Base-by-base conservation (phyloP, 2,797 vertebrate genomes). In the Lutjanus campechanus region DNA sequence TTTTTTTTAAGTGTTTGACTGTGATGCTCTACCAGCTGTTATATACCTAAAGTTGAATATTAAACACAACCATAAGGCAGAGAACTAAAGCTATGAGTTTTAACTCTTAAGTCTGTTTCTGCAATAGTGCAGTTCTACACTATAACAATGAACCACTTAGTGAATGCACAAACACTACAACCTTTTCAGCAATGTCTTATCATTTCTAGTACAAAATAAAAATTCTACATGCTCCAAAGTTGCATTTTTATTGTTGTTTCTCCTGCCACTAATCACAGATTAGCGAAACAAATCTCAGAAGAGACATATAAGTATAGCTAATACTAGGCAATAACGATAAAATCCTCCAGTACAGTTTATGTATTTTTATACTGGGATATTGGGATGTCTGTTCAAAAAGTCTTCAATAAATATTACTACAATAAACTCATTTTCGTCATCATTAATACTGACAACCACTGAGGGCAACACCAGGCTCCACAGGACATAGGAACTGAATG, bases 161-260 rank as follows among this genome's bases (percentile, higher is more conserved):
- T 41, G 19, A 79, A 59, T 40, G 44, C 44, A 49, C 69, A 79
- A 16, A 8, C 4, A 40, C 25, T 19, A 49, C 25, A 43, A 54
- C 9, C 7, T 60, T 51, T 60, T 44, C 40, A 67, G 11, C 3
- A 40, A 36, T 67, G 41, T 74, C 43, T 46, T 61, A 20, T 50
- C 7, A 44, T 80, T 77, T 80, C 8, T 47, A 70, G 9, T 36
- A 13, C 9, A 78, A 79, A 81, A 80, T 81, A 56, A 85, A 88
- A 75, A 76, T 8, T 68, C 1, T n/a, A 70, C 71, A 63, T 20
- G 22, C 36, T 69, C 19, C 11, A 77, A 84, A 73, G 1, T 49
- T 61, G 41, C 7, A 47, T 46, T 62, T 76, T 59, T 56, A 25
- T 63, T 53, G 25, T 70, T 65, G 25, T 4, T 78, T 78, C 75